phyloP scores from a whole-genome alignment of 2,888 invertebrate species.

The Scaptomyza cyrtandrae region DNA sequence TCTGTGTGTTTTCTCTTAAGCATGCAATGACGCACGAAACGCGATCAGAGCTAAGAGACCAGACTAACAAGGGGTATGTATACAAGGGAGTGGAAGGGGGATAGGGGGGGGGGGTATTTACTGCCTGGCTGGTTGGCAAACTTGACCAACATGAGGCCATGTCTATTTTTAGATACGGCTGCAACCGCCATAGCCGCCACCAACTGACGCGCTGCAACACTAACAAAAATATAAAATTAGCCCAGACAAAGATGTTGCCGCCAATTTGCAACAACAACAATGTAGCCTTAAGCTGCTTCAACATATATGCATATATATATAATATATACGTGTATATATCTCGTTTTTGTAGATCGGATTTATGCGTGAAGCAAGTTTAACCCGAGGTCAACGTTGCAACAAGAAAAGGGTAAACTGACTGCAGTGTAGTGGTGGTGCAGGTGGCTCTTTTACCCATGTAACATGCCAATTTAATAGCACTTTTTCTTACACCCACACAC shows the following conservation, averaged over 20 bases:
- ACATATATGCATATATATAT: neutral
- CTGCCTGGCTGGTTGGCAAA: constrained; percentile 10
- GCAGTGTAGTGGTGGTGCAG: constrained; percentile 26
- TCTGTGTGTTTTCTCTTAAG: constrained; percentile 45
- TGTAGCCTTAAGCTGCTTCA: constrained; percentile 17
- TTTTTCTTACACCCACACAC: constrained; percentile 46
- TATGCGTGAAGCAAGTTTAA: constrained; percentile 67
- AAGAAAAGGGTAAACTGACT: constrained; percentile 64
- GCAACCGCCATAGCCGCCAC: neutral
- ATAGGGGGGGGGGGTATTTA: neutral
- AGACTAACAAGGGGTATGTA: constrained; percentile 26
- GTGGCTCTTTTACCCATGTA: constrained; percentile 51
- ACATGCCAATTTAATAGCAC: constrained; percentile 63
- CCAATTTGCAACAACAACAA: constrained; percentile 7
- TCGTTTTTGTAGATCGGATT: constrained; percentile 64
- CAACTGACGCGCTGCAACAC: constrained; percentile 12
- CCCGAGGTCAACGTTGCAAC: constrained; percentile 56
- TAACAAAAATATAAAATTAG: constrained; percentile 32
- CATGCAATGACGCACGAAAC: constrained; percentile 78
- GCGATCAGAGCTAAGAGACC: constrained; percentile 59
- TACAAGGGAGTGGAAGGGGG: neutral
- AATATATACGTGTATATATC: neutral
- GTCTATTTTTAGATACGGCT: constrained; percentile 66
- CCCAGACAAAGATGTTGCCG: constrained; percentile 50
- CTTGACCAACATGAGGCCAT: constrained; percentile 75